Conservation (phyloP, 2,797 vertebrate species). For the Saxicola maurus region DNA sequence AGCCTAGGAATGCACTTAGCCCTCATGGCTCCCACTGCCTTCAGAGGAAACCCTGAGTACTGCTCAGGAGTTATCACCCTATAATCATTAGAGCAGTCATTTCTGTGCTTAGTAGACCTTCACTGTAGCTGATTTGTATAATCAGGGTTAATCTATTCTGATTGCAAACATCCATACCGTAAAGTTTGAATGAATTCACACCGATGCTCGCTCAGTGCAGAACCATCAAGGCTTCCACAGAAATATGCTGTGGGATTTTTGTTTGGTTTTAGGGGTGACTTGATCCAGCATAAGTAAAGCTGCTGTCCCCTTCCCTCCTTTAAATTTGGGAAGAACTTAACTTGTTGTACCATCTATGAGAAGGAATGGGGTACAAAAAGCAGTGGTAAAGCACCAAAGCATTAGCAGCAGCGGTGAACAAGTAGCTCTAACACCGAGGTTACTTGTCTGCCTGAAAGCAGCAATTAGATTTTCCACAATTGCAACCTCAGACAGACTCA, state of each 20-base stretch:
- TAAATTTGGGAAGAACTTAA: neutral
- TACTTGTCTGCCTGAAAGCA: neutral
- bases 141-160: constrained; percentile 46
- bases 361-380: neutral
- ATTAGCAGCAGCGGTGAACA: neutral
- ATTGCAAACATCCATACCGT: constrained; percentile 5
- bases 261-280: neutral
- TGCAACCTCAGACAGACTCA: neutral
- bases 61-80: constrained; percentile 10
- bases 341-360: neutral
- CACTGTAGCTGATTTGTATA: constrained; percentile 39
- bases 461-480: neutral
- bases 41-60: neutral
- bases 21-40: neutral
- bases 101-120: constrained; percentile 45
- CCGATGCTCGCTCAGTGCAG: neutral
- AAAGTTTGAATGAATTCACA: constrained; percentile 16
- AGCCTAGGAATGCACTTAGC: neutral
- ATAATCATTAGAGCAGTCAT: constrained; percentile 25
- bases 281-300: neutral
- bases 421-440: neutral
- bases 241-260: neutral
- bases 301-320: neutral
- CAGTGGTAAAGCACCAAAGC: neutral
- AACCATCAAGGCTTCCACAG: neutral